Conservation (phyloP, 2,888 invertebrate species). For the Acleris literana region DNA sequence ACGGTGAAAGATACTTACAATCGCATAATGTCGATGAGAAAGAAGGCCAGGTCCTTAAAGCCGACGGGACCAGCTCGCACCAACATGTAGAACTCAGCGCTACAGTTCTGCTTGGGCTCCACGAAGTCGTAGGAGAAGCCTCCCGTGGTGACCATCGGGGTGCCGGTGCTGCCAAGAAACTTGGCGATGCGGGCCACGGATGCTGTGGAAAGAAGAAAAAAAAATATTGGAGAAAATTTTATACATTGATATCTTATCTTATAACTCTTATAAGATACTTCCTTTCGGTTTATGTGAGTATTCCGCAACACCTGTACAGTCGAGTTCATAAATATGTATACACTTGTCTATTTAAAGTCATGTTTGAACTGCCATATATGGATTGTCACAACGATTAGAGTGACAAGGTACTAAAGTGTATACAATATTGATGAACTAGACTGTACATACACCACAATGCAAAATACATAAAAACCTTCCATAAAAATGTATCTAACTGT, state of each 20-base stretch:
- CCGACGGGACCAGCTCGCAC: conserved; percentile 89
- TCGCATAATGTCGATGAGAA: conserved; percentile 87
- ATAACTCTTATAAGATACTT: neutral
- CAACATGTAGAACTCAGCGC: conserved; percentile 91
- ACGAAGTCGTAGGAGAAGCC: conserved; percentile 92
- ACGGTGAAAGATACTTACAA: conserved; percentile 79
- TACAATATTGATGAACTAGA: no score
- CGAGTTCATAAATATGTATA: no score
- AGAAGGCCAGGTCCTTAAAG: conserved; percentile 88
- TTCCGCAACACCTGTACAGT: no score
- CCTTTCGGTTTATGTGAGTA: no score
- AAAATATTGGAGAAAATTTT: neutral
- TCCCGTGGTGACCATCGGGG: conserved; percentile 91
- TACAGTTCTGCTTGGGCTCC: conserved; percentile 86
- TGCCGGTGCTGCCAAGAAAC: conserved; percentile 88
- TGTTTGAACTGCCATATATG: no score
- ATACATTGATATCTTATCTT: neutral
- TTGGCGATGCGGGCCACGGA: conserved; percentile 91
- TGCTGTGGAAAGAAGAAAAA: conserved; percentile 83
- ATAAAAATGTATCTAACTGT: no score
- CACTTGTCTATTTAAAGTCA: no score
- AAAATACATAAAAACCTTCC: no score
- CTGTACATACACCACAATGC: no score
- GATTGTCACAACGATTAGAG: no score
- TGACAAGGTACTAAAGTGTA: no score